These are phyloP conservation scores for Carassius gibelio DNA, from an alignment of 2,113 vertebrate species.

Conservation along the genomic window DNA sequence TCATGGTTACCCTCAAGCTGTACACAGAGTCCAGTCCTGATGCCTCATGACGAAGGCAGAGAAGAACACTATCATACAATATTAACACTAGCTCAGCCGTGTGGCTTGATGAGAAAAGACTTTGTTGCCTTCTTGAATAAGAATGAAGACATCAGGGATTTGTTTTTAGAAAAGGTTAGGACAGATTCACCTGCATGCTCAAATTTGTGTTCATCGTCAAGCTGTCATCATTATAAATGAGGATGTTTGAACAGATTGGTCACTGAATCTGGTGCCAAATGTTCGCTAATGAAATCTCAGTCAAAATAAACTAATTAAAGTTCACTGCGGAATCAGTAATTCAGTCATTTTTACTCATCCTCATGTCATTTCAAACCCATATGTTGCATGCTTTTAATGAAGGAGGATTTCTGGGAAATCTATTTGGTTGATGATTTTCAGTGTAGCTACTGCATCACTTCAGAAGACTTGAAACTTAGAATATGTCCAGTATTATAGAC, in stretches of 20 bases:
- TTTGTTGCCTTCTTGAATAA: not conserved
- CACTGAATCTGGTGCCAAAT: not conserved
- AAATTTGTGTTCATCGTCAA: not conserved
- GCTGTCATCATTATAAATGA: not conserved
- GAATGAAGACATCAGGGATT: not conserved
- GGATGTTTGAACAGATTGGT: not conserved
- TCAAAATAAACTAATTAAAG: constrained; percentile 4
- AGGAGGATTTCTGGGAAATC: not conserved
- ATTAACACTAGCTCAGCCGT: constrained; percentile 15
- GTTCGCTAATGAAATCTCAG: not conserved
- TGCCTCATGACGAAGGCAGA: not conserved
- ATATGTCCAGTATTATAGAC: too few relatives aligned
- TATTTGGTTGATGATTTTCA: too few relatives aligned
- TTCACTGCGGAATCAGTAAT: not conserved
- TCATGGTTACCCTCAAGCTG: not conserved
- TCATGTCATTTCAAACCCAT: not conserved
- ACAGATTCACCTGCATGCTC: not conserved
- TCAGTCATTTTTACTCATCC: not conserved
- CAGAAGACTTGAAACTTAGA: too few relatives aligned
- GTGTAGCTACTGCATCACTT: too few relatives aligned
- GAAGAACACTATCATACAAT: constrained; percentile 28
- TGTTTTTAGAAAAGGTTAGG: constrained; percentile 9
- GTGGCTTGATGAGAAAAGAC: not conserved
- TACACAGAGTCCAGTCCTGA: not conserved
- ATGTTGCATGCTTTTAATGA: not conserved